Evolutionary conservation across 1,140 invertebrate species (phyloP).

Genomic region (Pinna nobilis): DNA sequence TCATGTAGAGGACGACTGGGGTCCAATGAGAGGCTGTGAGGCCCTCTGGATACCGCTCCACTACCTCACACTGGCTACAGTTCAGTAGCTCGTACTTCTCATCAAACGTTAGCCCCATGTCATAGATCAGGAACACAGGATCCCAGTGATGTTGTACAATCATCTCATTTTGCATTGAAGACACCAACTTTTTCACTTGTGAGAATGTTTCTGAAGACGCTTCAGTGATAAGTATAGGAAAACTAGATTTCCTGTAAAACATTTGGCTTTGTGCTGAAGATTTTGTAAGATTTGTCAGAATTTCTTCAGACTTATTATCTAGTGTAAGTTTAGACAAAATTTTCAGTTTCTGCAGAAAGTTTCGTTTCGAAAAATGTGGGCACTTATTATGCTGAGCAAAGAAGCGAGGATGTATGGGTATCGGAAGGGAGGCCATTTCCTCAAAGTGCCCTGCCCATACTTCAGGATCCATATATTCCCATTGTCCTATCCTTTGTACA

Average conservation of each 20-base stretch:
- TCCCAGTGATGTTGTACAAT: background rate
- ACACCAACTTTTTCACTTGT: background rate
- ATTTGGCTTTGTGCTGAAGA: background rate
- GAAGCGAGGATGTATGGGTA: no score
- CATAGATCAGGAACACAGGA: background rate
- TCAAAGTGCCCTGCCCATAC: conserved; percentile 3
- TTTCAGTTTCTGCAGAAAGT: conserved; percentile 2
- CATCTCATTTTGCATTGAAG: background rate
- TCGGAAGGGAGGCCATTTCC: background rate
- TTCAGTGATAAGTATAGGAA: background rate
- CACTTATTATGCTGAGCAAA: background rate
- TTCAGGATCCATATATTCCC: background rate
- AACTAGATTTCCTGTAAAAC: background rate
- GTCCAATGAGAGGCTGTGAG: background rate
- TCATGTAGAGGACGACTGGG: background rate
- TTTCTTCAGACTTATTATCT: background rate
- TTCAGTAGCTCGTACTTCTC: conserved; percentile 21
- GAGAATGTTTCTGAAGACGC: background rate
- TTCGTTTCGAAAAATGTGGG: background rate
- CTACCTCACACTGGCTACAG: conserved; percentile 17
- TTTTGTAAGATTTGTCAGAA: background rate
- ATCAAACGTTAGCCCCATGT: conserved; percentile 25
- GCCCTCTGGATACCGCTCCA: background rate
- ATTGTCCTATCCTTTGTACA: background rate
- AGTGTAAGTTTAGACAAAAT: background rate